Percentiles rank a stretch among this genome's conserved stretches.
Evolutionary conservation across 2,888 invertebrate genomes (phyloP).

Genomic region (Mythimna lalbum): DNA sequence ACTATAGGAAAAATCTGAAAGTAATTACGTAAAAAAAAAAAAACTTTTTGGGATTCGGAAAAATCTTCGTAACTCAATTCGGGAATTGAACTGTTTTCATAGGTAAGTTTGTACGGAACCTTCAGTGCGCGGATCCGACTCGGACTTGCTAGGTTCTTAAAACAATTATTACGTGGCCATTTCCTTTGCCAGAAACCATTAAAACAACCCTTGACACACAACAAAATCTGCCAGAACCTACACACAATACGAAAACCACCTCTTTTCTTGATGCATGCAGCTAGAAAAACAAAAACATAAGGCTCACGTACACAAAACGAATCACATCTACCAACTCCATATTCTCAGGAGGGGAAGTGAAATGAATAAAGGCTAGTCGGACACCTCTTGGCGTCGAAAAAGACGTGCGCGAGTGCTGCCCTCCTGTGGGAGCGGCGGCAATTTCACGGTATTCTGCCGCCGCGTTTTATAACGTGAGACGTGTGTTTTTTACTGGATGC

Average conservation of each 20-base stretch:
- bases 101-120: too few species aligned
- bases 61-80: too few species aligned
- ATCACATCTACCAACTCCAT: slow-evolving; percentile 59
- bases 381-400: slow-evolving; percentile 64
- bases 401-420: slow-evolving; percentile 61
- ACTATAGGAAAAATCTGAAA: too few species aligned
- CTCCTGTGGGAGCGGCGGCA: slow-evolving; percentile 63
- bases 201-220: slow-evolving; percentile 20
- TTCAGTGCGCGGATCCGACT: too few species aligned
- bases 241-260: slow-evolving; percentile 1
- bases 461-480: slow-evolving; percentile 61
- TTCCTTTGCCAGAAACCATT: slow-evolving; percentile 45
- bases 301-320: slow-evolving; percentile 53
- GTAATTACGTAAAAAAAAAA: too few species aligned
- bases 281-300: slow-evolving; percentile 48
- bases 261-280: slow-evolving; percentile 29
- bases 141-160: too few species aligned
- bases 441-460: slow-evolving; percentile 71
- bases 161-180: too few species aligned
- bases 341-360: slow-evolving; percentile 60
- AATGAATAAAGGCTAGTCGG: slow-evolving; percentile 70
- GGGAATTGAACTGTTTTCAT: too few species aligned
- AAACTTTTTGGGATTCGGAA: too few species aligned
- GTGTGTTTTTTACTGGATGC: slow-evolving; percentile 55
- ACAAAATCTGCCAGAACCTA: slow-evolving; percentile 7